Base-by-base conservation (phyloP, 64 coral and sea anemone genomes). In the Astreopora myriophthalma region DNA sequence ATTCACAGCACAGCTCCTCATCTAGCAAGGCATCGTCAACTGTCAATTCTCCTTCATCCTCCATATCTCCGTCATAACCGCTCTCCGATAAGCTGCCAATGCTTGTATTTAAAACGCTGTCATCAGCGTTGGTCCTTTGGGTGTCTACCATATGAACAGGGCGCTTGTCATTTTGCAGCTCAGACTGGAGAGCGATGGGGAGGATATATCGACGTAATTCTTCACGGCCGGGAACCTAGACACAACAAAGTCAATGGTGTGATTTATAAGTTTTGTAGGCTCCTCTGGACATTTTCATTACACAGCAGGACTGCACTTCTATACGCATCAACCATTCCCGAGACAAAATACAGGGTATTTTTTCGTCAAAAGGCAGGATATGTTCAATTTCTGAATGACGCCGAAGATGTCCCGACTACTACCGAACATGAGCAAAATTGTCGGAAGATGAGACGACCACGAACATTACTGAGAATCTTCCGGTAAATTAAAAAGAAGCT, bases 21-120 rank as follows among this genome's bases (percentile, higher is more conserved):
- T 94, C 92, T 44, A 79, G 37, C 28, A 88, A 79, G 13, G 35
- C 80, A 39, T 96, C 94, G 4, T 90, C 86, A 39, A 86, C 68
- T 20, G 86, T 33, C 55, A 77, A 77, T 6, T 97, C 95, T 8
- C 95, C 95, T 62, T 97, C 95, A 46, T 97, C 95, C 25, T 97
- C 95, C 73, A 89, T 86, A 31, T 97, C 95, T 31, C 95, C 95
- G 5, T 97, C 95, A 31, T 97, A 97, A 82, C 95, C 95, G 33
- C 91, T 90, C 76, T 97, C 95, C 14, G 95, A 97, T 29, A 94
- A 27, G 52, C 91, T 89, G 12, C 92, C 63, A 4, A 97, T 23
- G 67, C 95, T 97, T 51, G 83, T 80, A 38, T 97, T 92, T 32
- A 96, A 84, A 2, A 91, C 52, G 23, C 72, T 86, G 30, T 97